These are phyloP conservation scores for Distichodus sexfasciatus DNA, from an alignment of 2,797 vertebrate species.

Conservation along the genomic window DNA sequence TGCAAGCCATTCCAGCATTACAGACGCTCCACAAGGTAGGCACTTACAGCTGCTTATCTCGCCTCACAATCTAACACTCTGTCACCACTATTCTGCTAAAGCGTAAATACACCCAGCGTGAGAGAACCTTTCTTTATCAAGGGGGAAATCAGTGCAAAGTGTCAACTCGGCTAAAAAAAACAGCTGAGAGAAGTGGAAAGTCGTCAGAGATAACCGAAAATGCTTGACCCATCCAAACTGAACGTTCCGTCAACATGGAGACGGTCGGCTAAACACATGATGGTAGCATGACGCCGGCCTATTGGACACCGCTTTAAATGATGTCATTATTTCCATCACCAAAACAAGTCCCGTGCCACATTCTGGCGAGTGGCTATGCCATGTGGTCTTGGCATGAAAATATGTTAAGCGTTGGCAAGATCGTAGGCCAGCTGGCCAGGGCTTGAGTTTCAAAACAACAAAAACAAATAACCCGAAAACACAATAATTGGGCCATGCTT, in stretches of 20 bases:
- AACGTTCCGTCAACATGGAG: conserved; percentile 6
- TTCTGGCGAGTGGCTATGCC: conserved; percentile 49
- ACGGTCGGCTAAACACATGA: conserved; percentile 30
- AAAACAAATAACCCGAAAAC: conserved; percentile 54
- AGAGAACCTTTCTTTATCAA: conserved; percentile 37
- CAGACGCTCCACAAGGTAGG: conserved; percentile 74
- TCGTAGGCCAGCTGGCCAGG: conserved; percentile 49
- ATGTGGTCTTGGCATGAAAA: conserved; percentile 56
- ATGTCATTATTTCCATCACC: conserved; percentile 53
- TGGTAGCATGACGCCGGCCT: conserved; percentile 41
- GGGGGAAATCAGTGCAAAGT: conserved; percentile 39
- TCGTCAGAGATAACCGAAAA: conserved; percentile 11
- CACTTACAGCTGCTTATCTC: conserved; percentile 31
- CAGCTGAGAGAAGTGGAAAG: conserved; percentile 43
- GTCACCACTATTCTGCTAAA: conserved; percentile 36
- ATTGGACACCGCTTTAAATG: conserved; percentile 37
- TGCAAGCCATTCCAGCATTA: conserved; percentile 67
- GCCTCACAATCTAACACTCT: conserved; percentile 16
- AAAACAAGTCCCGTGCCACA: conserved; percentile 51
- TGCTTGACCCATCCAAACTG: conserved; percentile 7
- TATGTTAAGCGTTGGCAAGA: conserved; percentile 52
- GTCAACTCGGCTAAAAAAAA: conserved; percentile 19
- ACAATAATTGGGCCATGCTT: conserved; percentile 46
- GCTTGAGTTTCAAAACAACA: conserved; percentile 53
- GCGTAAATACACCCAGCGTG: conserved; percentile 21